Evolutionary conservation across 2,113 vertebrate species (phyloP).

Genomic region (Vidua macroura): DNA sequence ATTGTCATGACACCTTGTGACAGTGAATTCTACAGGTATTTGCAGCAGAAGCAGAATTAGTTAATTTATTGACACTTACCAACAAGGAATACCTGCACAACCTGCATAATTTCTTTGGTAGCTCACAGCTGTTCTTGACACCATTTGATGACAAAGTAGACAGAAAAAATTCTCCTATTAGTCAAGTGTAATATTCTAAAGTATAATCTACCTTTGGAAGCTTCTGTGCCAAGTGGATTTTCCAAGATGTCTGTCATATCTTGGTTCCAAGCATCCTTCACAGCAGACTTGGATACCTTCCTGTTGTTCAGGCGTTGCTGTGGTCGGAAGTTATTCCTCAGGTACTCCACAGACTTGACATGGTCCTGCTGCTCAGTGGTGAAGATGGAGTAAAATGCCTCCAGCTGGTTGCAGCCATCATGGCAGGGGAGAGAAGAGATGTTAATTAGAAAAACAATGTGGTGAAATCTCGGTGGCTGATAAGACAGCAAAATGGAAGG

Average conservation of each 20-base stretch:
- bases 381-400: slow-evolving; percentile 98
- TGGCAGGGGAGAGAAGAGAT: slow-evolving; percentile 26
- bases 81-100: neutral
- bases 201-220: slow-evolving; percentile 86
- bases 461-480: slow-evolving; percentile 19
- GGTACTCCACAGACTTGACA: slow-evolving; percentile 95
- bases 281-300: slow-evolving; percentile 88
- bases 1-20: neutral
- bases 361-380: slow-evolving; percentile 98
- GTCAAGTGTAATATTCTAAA: neutral
- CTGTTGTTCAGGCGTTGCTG: slow-evolving; percentile 86
- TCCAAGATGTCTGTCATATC: slow-evolving; percentile 83
- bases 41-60: neutral
- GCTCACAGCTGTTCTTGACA: neutral
- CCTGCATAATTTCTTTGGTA: neutral
- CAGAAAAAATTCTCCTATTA: neutral
- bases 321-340: slow-evolving; percentile 94
- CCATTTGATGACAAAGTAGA: neutral
- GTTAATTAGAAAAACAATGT: slow-evolving; percentile 58
- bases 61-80: neutral
- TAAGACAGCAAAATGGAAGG: slow-evolving; percentile 43
- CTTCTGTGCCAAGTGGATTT: slow-evolving; percentile 85
- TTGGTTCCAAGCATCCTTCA: slow-evolving; percentile 90
- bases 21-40: neutral
- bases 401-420: slow-evolving; percentile 77